These are phyloP conservation scores for Abramis brama DNA, from an alignment of 2,113 vertebrate species.

Conservation along the genomic window DNA sequence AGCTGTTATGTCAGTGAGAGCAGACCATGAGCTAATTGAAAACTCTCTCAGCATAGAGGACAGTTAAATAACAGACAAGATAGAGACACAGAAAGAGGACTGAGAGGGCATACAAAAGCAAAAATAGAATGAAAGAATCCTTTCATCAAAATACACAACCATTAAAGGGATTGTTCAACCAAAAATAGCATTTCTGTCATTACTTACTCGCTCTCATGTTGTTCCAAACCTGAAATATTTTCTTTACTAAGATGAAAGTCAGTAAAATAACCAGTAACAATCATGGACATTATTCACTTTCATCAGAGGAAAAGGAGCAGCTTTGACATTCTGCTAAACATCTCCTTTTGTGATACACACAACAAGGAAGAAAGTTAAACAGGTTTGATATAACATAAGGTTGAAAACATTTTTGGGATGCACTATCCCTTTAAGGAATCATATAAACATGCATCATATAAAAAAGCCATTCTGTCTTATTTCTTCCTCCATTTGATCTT, in stretches of 20 bases:
- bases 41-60: not conserved
- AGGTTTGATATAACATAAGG: not conserved
- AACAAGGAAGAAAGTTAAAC: not conserved
- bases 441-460: not conserved
- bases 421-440: not conserved
- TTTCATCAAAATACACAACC: not conserved
- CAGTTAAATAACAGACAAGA: constrained; percentile 3
- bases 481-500: not conserved
- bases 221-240: not conserved
- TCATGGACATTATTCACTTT: not conserved
- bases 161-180: not conserved
- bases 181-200: not conserved
- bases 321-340: not conserved
- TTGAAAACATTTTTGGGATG: not conserved
- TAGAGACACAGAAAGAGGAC: not conserved
- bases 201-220: not conserved
- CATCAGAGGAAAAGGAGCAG: not conserved
- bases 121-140: not conserved
- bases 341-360: not conserved
- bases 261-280: not conserved
- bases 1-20: not conserved
- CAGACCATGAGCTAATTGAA: not conserved
- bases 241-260: not conserved
- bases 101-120: not conserved
- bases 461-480: not conserved